phyloP scores from a whole-genome alignment of 92 coral and sea anemone genomes.

The Parazoanthus swiftii region DNA sequence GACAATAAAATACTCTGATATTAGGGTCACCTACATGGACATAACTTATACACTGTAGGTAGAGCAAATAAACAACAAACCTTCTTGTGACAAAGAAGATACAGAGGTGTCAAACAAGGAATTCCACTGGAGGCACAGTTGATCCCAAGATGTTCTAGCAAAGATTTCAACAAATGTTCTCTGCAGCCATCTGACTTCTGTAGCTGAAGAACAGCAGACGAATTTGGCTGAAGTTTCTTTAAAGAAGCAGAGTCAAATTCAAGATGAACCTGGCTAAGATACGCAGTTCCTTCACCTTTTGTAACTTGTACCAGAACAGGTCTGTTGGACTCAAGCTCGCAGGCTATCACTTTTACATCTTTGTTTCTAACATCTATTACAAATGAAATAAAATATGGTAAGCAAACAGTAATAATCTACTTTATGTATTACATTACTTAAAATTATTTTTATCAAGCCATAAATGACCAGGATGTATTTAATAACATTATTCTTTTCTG shows the following conservation, averaged over 20 bases:
- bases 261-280: constrained; percentile 61
- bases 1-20: no score
- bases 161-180: constrained; percentile 48
- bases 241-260: constrained; percentile 8
- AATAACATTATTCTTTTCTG: no score
- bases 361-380: constrained; percentile 19
- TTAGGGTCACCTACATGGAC: no score
- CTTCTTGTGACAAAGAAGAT: constrained; percentile 62
- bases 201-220: constrained; percentile 11
- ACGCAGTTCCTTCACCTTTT: constrained; percentile 62
- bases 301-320: constrained; percentile 64
- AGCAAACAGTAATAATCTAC: no score
- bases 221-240: not conserved
- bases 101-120: constrained; percentile 75
- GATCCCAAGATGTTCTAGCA: constrained; percentile 62
- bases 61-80: constrained; percentile 39
- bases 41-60: no score
- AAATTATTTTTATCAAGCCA: no score
- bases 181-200: constrained; percentile 37
- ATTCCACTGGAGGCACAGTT: constrained; percentile 54
- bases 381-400: not conserved
- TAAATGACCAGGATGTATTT: no score
- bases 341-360: constrained; percentile 50
- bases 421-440: no score
- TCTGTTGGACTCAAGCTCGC: constrained; percentile 46